Base-by-base conservation (phyloP, 2,113 vertebrate species). In the Tragulus kanchil region DNA sequence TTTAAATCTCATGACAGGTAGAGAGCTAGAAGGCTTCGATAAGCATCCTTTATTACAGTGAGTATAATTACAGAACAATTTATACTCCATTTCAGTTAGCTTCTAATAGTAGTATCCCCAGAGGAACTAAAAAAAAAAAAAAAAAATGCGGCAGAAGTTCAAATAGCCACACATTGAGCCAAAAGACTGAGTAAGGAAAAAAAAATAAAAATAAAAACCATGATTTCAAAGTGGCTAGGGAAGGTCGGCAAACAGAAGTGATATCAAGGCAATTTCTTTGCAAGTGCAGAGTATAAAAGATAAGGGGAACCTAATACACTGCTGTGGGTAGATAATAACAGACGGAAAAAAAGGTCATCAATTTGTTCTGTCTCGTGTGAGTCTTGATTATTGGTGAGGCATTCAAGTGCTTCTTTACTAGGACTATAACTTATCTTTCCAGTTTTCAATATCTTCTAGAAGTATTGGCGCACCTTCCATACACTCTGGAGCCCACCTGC, bases 231-330 rank as follows among this genome's bases (percentile, higher is more conserved):
- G 85, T 78, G 52, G 54, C 77, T 94, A 83, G 82, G 50, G 81
- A 50, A 69, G 14, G 13, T 78, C 71, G 88, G 50, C 50, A 90
- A 88, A 82, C 77, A 88, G 52, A 93, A 89, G 50, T 73, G 90
- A 58, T 52, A 79, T 8, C 42, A 50, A 14, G 45, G 62, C 10
- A 36, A 67, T 93, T 89, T 85, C 78, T 95, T 79, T 93, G 65
- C 85, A 98, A 87, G 91, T 45, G 58, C 36, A 86, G 78, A 93
- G 67, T 58, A 58, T 52, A 79, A 71, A 90, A 73, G 85, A 94
- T 94, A 97, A 93, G 82, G 2, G 69, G 45, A 77, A 85, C 26
- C 75, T 31, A 78, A 61, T 90, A 67, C 1, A 3, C 61, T 14
- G 21, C 62, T 69, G 73, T 78, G 73, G 89, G 45, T 48, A 83